Conservation (phyloP, 2,113 vertebrate genomes). For the Heteronetta atricapilla region DNA sequence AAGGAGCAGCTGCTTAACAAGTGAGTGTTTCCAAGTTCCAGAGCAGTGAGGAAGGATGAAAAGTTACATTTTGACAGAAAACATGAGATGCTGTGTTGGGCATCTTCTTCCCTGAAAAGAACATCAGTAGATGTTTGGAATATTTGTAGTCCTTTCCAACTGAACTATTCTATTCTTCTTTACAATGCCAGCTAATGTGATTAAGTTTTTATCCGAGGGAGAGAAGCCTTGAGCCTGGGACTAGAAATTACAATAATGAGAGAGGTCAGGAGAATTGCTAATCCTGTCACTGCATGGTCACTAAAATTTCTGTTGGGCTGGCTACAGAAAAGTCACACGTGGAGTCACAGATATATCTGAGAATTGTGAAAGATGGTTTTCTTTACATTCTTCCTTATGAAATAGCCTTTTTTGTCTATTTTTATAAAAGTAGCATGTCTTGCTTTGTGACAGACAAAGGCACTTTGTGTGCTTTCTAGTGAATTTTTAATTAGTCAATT, state of each 20-base stretch:
- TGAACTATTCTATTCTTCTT: background rate
- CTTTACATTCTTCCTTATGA: background rate
- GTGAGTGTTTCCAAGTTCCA: background rate
- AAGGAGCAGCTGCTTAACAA: background rate
- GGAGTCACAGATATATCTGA: background rate
- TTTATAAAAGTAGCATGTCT: background rate
- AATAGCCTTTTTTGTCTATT: background rate
- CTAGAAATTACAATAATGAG: background rate
- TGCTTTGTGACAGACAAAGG: background rate
- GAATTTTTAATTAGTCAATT: background rate
- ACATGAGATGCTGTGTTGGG: background rate
- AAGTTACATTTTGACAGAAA: background rate
- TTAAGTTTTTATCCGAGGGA: background rate
- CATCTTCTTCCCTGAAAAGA: background rate
- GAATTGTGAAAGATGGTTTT: background rate
- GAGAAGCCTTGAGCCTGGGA: background rate
- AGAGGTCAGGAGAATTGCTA: background rate
- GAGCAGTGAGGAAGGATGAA: background rate
- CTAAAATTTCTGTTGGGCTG: background rate
- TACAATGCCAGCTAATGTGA: background rate
- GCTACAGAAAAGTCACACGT: rapidly evolving
- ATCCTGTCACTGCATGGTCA: background rate
- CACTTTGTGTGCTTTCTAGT: background rate
- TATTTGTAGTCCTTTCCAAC: background rate
- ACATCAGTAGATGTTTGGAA: background rate